A percentile compares a stretch with the other conserved stretches of the same genome.
Evolutionary conservation across 2,888 invertebrate species (phyloP).

Genomic region (Galeopsomyia nigrocyanea): DNA sequence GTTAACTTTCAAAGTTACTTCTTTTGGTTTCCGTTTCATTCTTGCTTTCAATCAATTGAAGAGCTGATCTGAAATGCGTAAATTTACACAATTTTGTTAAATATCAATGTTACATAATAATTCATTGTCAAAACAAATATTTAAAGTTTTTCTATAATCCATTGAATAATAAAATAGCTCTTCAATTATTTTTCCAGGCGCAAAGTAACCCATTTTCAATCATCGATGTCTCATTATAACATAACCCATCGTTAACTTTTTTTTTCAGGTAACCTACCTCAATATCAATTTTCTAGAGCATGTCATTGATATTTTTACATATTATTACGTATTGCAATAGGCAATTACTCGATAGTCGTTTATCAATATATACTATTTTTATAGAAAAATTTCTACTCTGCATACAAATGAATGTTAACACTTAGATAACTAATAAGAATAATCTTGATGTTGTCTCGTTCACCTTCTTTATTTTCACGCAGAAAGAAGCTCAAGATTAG

Average conservation of each 20-base stretch:
- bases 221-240: conserved; percentile 44
- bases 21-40: too few species aligned
- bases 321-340: conserved; percentile 24
- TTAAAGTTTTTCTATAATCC: background rate
- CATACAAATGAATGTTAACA: conserved; percentile 16
- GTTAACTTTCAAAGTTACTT: background rate
- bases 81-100: conserved; percentile 1
- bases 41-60: conserved; percentile 27
- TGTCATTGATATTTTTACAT: conserved; percentile 30
- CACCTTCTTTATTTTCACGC: too few species aligned
- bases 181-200: conserved; percentile 46
- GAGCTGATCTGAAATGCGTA: conserved; percentile 33
- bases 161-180: conserved; percentile 29
- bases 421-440: too few species aligned
- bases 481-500: too few species aligned
- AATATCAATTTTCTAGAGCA: conserved; percentile 43
- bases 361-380: too few species aligned
- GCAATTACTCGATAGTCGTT: conserved; percentile 22
- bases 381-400: background rate
- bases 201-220: conserved; percentile 48
- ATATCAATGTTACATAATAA: conserved; percentile 24
- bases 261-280: conserved; percentile 46
- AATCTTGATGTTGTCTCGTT: too few species aligned
- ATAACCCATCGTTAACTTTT: conserved; percentile 44
- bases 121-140: background rate